Conservation (phyloP, 2,888 invertebrate species). For the Hofmannophila pseudospretella region DNA sequence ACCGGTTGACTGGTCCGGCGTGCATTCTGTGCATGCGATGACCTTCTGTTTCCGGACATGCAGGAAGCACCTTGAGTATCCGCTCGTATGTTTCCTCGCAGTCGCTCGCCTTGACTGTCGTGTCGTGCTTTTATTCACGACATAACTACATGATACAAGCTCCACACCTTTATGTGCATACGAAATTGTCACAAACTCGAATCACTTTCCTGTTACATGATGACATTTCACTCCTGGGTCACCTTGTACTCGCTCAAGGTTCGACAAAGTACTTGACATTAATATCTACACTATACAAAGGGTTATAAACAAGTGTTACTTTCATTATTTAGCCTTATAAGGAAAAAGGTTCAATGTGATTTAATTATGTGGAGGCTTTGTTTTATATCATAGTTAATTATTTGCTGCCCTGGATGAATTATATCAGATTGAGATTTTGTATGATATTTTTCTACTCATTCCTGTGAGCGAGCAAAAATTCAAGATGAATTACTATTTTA, state of each 20-base stretch:
- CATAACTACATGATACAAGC: constrained; percentile 48
- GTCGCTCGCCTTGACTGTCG: constrained; percentile 63
- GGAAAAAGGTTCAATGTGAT: constrained; percentile 33
- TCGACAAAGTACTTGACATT: constrained; percentile 61
- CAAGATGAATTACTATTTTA: too few species aligned
- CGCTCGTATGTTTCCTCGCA: constrained; percentile 65
- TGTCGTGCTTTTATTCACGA: constrained; percentile 60
- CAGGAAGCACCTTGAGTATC: constrained; percentile 76
- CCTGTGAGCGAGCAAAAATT: too few species aligned
- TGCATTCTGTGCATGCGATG: constrained; percentile 65
- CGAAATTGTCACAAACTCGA: constrained; percentile 38
- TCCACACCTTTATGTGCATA: constrained; percentile 45
- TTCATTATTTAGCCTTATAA: constrained; percentile 41
- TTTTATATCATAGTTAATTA: constrained; percentile 6
- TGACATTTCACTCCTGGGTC: constrained; percentile 71
- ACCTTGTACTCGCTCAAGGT: constrained; percentile 70
- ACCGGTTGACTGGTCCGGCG: constrained; percentile 42
- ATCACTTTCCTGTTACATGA: constrained; percentile 56
- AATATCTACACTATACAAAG: constrained; percentile 37
- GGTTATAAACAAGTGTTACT: constrained; percentile 43
- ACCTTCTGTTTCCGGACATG: constrained; percentile 77
- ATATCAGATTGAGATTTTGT: too few species aligned
- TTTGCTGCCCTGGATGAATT: neutral
- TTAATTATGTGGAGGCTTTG: constrained; percentile 8
- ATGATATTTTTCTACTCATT: too few species aligned